These are phyloP conservation scores for Aphrophora alni DNA, from an alignment of 2,888 invertebrate genomes.

Conservation along the genomic window DNA sequence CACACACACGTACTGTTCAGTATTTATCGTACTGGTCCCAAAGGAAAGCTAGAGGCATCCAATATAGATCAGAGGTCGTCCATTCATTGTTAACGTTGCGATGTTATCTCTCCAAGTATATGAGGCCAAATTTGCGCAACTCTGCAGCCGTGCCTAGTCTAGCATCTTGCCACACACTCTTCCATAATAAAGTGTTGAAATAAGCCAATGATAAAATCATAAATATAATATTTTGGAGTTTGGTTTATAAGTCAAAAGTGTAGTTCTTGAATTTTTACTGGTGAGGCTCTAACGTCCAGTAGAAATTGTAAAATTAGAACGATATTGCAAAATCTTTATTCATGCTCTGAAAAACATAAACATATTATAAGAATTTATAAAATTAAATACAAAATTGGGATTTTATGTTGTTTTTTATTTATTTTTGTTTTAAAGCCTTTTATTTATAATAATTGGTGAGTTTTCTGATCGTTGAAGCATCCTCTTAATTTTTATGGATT, in stretches of 20 bases:
- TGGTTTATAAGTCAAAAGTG: neutral
- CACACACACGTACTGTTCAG: neutral
- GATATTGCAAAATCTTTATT: no score
- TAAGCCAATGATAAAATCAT: neutral
- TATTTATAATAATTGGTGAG: no score
- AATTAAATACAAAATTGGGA: no score
- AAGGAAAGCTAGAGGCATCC: slow-evolving; percentile 20
- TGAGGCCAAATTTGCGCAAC: slow-evolving; percentile 35
- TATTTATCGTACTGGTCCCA: neutral
- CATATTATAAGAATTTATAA: no score
- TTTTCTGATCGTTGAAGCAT: no score
- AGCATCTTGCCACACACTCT: neutral
- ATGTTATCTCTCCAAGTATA: slow-evolving; percentile 21
- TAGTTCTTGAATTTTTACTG: no score
- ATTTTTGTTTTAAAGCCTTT: no score
- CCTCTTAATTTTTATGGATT: no score
- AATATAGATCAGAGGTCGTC: slow-evolving; percentile 36
- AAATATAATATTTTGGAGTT: neutral
- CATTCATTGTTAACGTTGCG: slow-evolving; percentile 27
- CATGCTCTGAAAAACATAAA: no score
- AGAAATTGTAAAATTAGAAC: no score
- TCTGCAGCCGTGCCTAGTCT: slow-evolving; percentile 9
- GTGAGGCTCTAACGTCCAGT: no score
- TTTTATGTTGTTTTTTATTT: no score
- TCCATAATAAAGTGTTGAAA: neutral